These are phyloP conservation scores for Sisyra terminalis DNA, from an alignment of 2,888 invertebrate species.

Conservation along the genomic window DNA sequence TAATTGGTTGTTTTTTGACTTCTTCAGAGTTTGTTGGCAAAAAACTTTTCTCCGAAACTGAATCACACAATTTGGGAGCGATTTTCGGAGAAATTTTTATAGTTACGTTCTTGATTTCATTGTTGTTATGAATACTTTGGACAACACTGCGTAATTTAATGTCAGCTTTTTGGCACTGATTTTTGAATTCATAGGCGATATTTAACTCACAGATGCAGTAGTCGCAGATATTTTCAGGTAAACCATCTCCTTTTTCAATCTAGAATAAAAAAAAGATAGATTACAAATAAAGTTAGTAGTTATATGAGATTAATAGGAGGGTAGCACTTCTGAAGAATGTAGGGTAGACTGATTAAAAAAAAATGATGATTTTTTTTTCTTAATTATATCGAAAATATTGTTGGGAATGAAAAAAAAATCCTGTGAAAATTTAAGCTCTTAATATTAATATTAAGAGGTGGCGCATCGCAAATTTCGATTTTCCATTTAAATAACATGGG, in stretches of 20 bases:
- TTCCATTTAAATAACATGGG: too few species aligned
- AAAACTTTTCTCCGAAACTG: not conserved
- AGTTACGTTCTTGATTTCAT: not conserved
- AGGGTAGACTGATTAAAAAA: too few species aligned
- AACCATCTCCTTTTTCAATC: constrained; percentile 7
- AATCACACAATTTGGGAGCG: not conserved
- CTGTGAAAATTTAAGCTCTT: too few species aligned
- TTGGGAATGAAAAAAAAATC: too few species aligned
- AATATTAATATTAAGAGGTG: too few species aligned
- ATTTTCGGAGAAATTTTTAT: not conserved
- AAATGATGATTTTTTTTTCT: too few species aligned
- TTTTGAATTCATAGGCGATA: constrained; percentile 7
- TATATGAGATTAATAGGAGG: not conserved
- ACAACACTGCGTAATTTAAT: constrained; percentile 1
- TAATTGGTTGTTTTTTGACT: constrained; percentile 1
- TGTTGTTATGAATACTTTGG: not conserved
- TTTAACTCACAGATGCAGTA: constrained; percentile 8
- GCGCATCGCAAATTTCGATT: too few species aligned
- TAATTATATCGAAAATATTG: too few species aligned
- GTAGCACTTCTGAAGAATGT: too few species aligned
- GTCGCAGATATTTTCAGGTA: constrained; percentile 9
- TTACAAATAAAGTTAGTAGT: not conserved
- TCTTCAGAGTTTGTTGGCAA: not conserved
- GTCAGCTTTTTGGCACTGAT: constrained; percentile 5
- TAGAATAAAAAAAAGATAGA: not conserved